Base-by-base conservation (phyloP, 30 jellyfish, hydroid and myxozoan genomes). In the Sanderia malayensis region DNA sequence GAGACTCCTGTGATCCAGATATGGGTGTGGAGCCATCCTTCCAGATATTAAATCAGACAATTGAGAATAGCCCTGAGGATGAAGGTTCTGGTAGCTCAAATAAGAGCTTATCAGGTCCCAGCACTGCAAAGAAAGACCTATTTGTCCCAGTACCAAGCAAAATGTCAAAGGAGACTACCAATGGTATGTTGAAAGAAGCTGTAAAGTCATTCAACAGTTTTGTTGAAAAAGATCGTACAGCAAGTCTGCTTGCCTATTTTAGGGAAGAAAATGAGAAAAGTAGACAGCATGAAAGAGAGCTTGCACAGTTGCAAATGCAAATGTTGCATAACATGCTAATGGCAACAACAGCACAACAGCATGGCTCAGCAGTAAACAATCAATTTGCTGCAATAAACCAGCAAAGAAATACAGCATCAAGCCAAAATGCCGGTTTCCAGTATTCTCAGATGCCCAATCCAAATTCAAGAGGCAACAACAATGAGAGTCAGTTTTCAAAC, bases 1-100 rank as follows among this genome's bases (percentile, higher is more conserved):
- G 80, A 66, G 86, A 74, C 41, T 60, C 86, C 41, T 70, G 78
- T 22, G 60, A 58, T 21, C 86, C 86, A 9, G 86, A 74, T 58
- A 77, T 31, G 78, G 66, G 46, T 2, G 10, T 19, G 20, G 83
- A 49, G 45, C 83, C 83, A 71, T n/a, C n/a, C n/a, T n/a, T n/a
- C n/a, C n/a, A n/a, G n/a, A n/a, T n/a, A n/a, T n/a, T n/a, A n/a
- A n/a, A n/a, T n/a, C n/a, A n/a, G n/a, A n/a, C n/a, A n/a, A n/a
- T n/a, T n/a, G n/a, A n/a, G n/a, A n/a, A n/a, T n/a, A n/a, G n/a
- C n/a, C n/a, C n/a, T n/a, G n/a, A n/a, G n/a, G n/a, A n/a, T n/a
- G n/a, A n/a, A n/a, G n/a, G n/a, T n/a, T n/a, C n/a, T n/a, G n/a
- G n/a, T n/a, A n/a, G n/a, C n/a, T n/a, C n/a, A n/a, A 71, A 71